These are phyloP conservation scores for Ips nitidus DNA, from an alignment of 1,140 invertebrate genomes.

Conservation along the genomic window DNA sequence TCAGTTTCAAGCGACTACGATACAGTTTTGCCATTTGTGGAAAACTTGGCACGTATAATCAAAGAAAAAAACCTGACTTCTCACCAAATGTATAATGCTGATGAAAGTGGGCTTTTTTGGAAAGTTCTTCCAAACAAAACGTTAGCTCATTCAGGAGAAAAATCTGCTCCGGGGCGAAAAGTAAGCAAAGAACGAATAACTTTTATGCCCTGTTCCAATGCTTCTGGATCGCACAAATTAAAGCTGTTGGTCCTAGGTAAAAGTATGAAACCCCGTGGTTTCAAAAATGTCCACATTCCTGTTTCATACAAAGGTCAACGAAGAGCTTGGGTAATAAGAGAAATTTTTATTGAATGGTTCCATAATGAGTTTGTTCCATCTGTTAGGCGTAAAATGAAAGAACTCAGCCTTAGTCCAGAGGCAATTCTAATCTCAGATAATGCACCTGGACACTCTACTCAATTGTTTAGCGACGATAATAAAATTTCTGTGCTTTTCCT, in stretches of 20 bases:
- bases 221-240: too few species aligned
- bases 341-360: constrained; percentile 29
- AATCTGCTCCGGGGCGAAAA: constrained; percentile 22
- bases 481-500: constrained; percentile 12
- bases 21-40: not conserved
- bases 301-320: constrained; percentile 46
- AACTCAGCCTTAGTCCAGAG: constrained; percentile 34
- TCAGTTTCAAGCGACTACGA: constrained; percentile 18
- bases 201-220: constrained; percentile 48
- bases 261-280: constrained; percentile 41
- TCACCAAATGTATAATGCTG: constrained; percentile 32
- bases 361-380: not conserved
- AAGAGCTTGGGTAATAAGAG: constrained; percentile 36
- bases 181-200: constrained; percentile 46
- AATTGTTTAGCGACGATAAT: constrained; percentile 21
- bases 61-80: constrained; percentile 2
- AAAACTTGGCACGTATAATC: too few species aligned
- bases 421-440: constrained; percentile 45
- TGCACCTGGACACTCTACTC: constrained; percentile 36
- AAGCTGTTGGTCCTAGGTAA: constrained; percentile 48
- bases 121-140: constrained; percentile 23
- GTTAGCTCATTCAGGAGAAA: constrained; percentile 15
- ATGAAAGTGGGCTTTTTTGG: constrained; percentile 30
- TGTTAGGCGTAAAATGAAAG: constrained; percentile 21
- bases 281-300: constrained; percentile 38